Evolutionary conservation across 2,797 vertebrate genomes (phyloP).

Genomic region (Mus minutoides): DNA sequence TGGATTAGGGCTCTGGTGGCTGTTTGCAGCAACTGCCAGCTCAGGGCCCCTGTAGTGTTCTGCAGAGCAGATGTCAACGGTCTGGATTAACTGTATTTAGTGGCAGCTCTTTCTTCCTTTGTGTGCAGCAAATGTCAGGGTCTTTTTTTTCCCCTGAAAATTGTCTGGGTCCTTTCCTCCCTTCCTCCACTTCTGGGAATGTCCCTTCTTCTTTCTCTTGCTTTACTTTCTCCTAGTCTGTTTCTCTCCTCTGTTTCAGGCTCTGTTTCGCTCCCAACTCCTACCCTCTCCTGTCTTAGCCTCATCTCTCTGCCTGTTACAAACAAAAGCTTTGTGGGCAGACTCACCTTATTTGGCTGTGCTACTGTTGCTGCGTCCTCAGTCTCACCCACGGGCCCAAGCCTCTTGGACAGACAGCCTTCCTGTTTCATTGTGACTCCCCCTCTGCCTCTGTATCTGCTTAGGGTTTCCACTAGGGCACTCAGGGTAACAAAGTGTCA

Average conservation of each 20-base stretch:
- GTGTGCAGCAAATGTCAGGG: neutral
- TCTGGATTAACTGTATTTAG: slow-evolving; percentile 6
- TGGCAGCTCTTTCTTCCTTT: slow-evolving; percentile 12
- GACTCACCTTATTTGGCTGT: neutral
- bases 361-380: neutral
- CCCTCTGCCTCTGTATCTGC: neutral
- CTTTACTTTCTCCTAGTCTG: neutral
- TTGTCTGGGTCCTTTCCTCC: neutral
- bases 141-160: neutral
- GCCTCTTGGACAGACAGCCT: neutral
- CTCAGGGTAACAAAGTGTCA: no score
- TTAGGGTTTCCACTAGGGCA: neutral
- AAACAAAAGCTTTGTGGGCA: neutral
- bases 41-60: neutral
- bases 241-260: neutral
- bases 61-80: neutral
- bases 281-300: neutral
- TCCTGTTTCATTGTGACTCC: neutral
- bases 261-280: neutral
- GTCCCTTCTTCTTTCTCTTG: neutral
- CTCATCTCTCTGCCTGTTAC: neutral
- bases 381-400: neutral
- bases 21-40: neutral
- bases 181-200: neutral
- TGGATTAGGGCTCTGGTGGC: neutral